Conservation (phyloP, 2,113 vertebrate genomes). For the Periophthalmus modestus region DNA sequence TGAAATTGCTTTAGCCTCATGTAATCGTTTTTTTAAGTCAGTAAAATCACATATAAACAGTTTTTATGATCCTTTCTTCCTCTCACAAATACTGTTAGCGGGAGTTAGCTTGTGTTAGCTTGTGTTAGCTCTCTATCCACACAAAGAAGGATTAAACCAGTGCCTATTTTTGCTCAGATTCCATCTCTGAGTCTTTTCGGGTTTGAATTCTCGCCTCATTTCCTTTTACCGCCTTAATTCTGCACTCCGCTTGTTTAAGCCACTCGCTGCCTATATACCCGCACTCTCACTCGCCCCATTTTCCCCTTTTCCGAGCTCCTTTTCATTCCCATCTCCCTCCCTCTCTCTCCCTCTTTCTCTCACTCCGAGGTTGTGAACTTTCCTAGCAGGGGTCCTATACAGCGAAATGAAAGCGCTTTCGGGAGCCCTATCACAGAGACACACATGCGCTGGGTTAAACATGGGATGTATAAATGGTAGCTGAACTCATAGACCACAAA, state of each 20-base stretch:
- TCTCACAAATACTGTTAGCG: background rate
- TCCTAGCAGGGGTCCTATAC: slow-evolving; percentile 55
- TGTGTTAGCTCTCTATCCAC: background rate
- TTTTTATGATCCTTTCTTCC: background rate
- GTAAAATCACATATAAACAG: background rate
- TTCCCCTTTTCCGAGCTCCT: slow-evolving; percentile 12
- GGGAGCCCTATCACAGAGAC: slow-evolving; percentile 37
- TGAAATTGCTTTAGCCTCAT: background rate
- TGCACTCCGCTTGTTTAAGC: slow-evolving; percentile 53
- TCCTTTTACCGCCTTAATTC: slow-evolving; percentile 43
- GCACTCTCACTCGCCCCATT: background rate
- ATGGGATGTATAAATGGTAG: slow-evolving; percentile 42
- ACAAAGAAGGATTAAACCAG: background rate
- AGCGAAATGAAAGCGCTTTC: slow-evolving; percentile 65
- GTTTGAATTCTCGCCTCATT: slow-evolving; percentile 38
- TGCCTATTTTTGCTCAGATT: slow-evolving; percentile 25
- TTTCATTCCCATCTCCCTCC: slow-evolving; percentile 28
- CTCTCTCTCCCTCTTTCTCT: slow-evolving; percentile 27
- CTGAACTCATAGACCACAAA: slow-evolving; percentile 36
- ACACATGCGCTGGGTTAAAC: slow-evolving; percentile 16
- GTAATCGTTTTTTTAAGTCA: background rate
- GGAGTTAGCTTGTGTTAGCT: background rate
- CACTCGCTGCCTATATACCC: slow-evolving; percentile 12
- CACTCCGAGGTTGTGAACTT: slow-evolving; percentile 54
- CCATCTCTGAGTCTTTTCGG: slow-evolving; percentile 16